Evolutionary conservation across 1,140 invertebrate species (phyloP).

Genomic region (Agrilus planipennis): DNA sequence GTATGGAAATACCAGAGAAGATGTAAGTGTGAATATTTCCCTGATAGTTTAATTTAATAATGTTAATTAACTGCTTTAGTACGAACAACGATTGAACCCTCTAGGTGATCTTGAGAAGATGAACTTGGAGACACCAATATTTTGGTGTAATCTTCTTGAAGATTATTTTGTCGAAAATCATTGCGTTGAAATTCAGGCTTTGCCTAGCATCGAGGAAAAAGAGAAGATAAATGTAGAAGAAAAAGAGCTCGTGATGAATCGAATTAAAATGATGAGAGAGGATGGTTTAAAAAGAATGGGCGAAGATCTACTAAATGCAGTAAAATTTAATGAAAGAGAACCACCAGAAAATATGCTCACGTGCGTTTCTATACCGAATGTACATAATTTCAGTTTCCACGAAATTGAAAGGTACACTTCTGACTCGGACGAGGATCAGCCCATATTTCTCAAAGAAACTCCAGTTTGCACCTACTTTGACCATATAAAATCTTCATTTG

Average conservation of each 20-base stretch:
- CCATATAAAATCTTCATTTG: constrained; percentile 71
- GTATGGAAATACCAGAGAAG: constrained; percentile 61
- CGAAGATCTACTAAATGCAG: constrained; percentile 51
- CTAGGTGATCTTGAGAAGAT: constrained; percentile 51
- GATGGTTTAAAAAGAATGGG: constrained; percentile 54
- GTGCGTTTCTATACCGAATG: constrained; percentile 55
- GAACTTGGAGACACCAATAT: constrained; percentile 46
- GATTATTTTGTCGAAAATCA: constrained; percentile 56
- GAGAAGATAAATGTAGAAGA: constrained; percentile 48
- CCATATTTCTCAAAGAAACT: constrained; percentile 50
- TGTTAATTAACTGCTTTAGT: constrained; percentile 37
- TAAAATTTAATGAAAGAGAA: constrained; percentile 62
- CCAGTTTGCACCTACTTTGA: constrained; percentile 67
- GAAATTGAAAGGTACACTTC: constrained; percentile 46
- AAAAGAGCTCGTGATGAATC: constrained; percentile 49
- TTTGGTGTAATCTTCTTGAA: constrained; percentile 60
- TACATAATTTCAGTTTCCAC: constrained; percentile 57
- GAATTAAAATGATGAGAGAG: constrained; percentile 49
- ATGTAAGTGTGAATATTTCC: constrained; percentile 43
- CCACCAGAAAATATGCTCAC: constrained; percentile 55
- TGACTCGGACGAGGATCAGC: constrained; percentile 40
- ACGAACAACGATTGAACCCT: constrained; percentile 60
- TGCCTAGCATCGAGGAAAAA: constrained; percentile 46
- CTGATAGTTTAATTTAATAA: background rate
- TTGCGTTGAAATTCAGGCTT: constrained; percentile 40